Base-by-base conservation (phyloP, 2,888 invertebrate genomes). In the Sinohyriopsis cumingii region DNA sequence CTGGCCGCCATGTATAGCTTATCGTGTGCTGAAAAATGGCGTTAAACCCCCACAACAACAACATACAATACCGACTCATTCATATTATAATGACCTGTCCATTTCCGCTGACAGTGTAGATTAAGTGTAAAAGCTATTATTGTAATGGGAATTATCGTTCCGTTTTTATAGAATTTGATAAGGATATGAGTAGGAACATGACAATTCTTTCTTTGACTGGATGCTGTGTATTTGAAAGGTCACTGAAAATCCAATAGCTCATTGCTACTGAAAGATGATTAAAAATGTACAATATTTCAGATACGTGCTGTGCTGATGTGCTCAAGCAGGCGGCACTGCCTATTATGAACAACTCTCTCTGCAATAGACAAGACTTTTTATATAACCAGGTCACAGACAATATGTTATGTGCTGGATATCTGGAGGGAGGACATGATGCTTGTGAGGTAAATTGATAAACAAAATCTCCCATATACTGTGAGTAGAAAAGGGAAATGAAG, bases 331-430 rank as follows among this genome's bases (percentile, higher is more conserved):
- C 81, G 1, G 61, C 67, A 19, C 74, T 86, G n/a, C 86, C 86
- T 5, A 74, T 86, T 12, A 75, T 85, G 1, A 72, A 78, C 61
- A 65, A 59, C 3, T 68, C 62, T 9, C 59, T 68, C n/a, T 86
- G 86, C 68, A 84, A 80, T 63, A 66, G 65, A 12, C 67, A 75
- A 2, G 78, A 81, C 66, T 80, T 80, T 64, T 82, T 84, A 24
- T 73, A 81, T n/a, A 68, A 74, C 55, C 73, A 78, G 33, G 74
- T 86, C 9, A 74, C 75, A 57, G 69, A 76, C 28, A 76, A 77
- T 65, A 86, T 84, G 83, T 78, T 86, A 59, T 86, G 85, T 78
- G 86, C 84, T 28, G 86, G 86, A 1, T 85, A 82, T 62, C 72
- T 76, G 7, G 63, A 72, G 15, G 85, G 85, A 28, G 84, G 84